A percentile compares a stretch with the other conserved stretches of the same genome.
Evolutionary conservation across 1,140 invertebrate genomes (phyloP).

Genomic region (Goniozus legneri): DNA sequence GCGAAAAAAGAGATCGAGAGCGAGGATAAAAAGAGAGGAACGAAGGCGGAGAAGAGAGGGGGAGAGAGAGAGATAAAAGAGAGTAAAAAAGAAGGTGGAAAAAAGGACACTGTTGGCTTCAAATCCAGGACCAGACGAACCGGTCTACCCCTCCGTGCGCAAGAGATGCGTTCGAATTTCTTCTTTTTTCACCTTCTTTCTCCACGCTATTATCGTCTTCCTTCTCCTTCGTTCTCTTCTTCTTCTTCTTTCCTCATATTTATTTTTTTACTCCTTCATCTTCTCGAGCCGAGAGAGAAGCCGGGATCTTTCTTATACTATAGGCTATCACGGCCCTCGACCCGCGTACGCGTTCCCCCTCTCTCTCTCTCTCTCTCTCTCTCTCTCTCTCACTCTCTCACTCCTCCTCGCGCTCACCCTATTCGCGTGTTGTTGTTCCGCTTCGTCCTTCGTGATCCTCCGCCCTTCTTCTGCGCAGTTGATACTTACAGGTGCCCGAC

Average conservation of each 20-base stretch:
- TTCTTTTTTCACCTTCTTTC: neutral
- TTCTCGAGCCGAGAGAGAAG: too few species aligned
- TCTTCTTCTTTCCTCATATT: slow-evolving; percentile 4
- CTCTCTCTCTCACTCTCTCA: neutral
- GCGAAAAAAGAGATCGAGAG: slow-evolving; percentile 2
- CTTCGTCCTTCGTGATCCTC: too few species aligned
- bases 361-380: neutral
- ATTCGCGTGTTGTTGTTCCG: too few species aligned
- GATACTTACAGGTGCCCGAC: too few species aligned
- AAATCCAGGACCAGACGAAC: slow-evolving; percentile 51
- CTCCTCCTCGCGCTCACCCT: too few species aligned
- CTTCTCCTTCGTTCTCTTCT: neutral
- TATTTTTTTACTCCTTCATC: neutral
- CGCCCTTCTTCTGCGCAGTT: too few species aligned
- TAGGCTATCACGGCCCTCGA: neutral
- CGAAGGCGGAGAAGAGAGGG: slow-evolving; percentile 13
- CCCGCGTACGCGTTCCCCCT: neutral
- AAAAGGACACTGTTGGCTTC: slow-evolving; percentile 35
- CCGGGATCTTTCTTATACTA: too few species aligned
- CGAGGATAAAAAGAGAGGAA: slow-evolving; percentile 1
- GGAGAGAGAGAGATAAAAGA: slow-evolving; percentile 18
- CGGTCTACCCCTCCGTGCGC: slow-evolving; percentile 38
- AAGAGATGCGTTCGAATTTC: neutral
- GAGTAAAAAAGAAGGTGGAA: slow-evolving; percentile 21
- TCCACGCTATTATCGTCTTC: neutral